Conservation (phyloP, 1,140 invertebrate genomes). For the Drosophila seguyi region DNA sequence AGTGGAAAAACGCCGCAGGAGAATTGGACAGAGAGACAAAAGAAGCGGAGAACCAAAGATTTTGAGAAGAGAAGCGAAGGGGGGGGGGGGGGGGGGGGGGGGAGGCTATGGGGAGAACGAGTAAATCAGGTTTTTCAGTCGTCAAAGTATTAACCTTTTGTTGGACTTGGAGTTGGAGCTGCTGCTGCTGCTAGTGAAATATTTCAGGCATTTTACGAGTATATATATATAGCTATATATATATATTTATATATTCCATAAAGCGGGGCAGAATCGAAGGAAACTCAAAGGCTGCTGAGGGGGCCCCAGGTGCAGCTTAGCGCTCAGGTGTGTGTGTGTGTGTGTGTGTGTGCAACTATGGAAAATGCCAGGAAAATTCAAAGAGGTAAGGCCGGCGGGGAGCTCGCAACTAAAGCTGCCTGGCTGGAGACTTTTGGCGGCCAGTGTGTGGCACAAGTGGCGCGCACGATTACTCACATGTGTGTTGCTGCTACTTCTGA, state of each 20-base stretch:
- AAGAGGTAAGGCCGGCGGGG: not conserved
- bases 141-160: constrained; percentile 80
- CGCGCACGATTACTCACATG: constrained; percentile 72
- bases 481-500: not conserved
- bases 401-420: constrained; percentile 5
- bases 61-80: not conserved
- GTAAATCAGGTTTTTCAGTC: constrained; percentile 79
- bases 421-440: constrained; percentile 47
- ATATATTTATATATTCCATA: constrained; percentile 28
- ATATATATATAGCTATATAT: constrained; percentile 8
- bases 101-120: constrained; percentile 63
- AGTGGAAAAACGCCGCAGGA: constrained; percentile 29
- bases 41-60: constrained; percentile 4
- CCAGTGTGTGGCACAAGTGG: constrained; percentile 67
- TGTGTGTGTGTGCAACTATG: not conserved
- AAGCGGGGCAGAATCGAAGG: constrained; percentile 22
- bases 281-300: constrained; percentile 22
- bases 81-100: not conserved
- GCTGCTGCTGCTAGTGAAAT: constrained; percentile 60
- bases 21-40: constrained; percentile 18
- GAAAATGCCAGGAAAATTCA: constrained; percentile 11
- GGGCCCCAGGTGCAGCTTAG: constrained; percentile 12
- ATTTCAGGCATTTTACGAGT: constrained; percentile 71
- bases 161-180: constrained; percentile 31
- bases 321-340: constrained; percentile 38